Percentiles rank a stretch among this genome's conserved stretches.
Conservation (phyloP, 2,888 invertebrate species). For the Cosmopolites sordidus region DNA sequence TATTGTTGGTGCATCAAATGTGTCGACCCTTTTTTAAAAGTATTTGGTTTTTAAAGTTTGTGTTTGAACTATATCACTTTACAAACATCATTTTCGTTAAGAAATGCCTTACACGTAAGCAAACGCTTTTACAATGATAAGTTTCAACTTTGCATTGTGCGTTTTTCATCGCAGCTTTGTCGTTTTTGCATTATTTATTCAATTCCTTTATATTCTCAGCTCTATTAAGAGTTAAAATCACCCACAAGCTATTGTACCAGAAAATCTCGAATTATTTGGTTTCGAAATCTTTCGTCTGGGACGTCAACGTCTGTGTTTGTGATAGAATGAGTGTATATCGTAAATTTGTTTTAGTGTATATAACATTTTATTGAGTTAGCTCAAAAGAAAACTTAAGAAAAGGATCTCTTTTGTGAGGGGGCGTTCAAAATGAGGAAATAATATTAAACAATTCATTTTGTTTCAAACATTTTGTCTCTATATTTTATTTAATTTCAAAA, state of each 20-base stretch:
- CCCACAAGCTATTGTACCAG: conserved; percentile 25
- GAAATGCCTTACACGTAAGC: not conserved
- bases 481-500: no score
- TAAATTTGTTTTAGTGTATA: conserved; percentile 40
- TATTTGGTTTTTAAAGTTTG: no score
- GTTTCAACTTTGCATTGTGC: not conserved
- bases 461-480: no score
- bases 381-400: conserved; percentile 1
- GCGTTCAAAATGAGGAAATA: not conserved
- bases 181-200: not conserved
- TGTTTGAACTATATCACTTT: not conserved
- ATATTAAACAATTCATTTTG: no score
- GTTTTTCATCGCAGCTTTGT: not conserved
- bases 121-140: not conserved
- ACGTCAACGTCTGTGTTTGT: conserved; percentile 39
- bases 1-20: not conserved
- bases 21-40: no score
- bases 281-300: no score
- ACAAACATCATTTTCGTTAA: not conserved
- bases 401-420: not conserved
- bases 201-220: no score
- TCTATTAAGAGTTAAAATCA: no score
- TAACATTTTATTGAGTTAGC: conserved; percentile 33
- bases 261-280: conserved; percentile 31
- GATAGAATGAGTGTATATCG: conserved; percentile 42